Conservation (phyloP, 2,797 vertebrate genomes). For the Caiman crocodilus region DNA sequence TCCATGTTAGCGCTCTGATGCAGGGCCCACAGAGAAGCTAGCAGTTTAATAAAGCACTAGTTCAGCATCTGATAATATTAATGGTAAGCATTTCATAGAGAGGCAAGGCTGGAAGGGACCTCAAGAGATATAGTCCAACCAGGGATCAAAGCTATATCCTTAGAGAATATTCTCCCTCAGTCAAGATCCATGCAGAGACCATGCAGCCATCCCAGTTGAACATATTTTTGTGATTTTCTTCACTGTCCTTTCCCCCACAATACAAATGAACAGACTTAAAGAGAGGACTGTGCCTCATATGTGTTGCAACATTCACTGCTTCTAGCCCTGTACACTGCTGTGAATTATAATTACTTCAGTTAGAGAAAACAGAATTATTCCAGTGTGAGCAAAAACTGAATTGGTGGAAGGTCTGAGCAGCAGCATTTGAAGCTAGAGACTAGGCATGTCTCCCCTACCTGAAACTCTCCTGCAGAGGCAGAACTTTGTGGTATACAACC, state of each 20-base stretch:
- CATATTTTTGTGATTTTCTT: not conserved
- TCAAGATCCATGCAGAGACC: not conserved
- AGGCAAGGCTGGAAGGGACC: no score
- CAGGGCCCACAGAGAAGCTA: not conserved
- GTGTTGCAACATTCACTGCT: not conserved
- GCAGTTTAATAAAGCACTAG: not conserved
- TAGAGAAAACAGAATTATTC: not conserved
- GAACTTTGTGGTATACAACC: no score
- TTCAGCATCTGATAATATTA: not conserved
- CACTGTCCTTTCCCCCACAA: not conserved
- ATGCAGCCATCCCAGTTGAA: not conserved
- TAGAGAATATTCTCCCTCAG: not conserved
- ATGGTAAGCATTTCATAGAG: not conserved
- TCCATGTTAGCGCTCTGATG: not conserved
- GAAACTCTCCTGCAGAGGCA: not conserved
- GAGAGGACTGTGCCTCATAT: not conserved
- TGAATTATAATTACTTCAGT: not conserved
- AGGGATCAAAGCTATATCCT: no score
- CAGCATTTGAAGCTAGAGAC: accelerated
- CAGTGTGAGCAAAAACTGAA: not conserved
- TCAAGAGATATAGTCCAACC: no score
- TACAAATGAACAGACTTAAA: not conserved
- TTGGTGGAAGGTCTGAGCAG: not conserved
- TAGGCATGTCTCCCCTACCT: not conserved
- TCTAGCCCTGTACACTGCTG: not conserved